Evolutionary conservation across 2,888 invertebrate species (phyloP).

Genomic region (Lottia scabra): DNA sequence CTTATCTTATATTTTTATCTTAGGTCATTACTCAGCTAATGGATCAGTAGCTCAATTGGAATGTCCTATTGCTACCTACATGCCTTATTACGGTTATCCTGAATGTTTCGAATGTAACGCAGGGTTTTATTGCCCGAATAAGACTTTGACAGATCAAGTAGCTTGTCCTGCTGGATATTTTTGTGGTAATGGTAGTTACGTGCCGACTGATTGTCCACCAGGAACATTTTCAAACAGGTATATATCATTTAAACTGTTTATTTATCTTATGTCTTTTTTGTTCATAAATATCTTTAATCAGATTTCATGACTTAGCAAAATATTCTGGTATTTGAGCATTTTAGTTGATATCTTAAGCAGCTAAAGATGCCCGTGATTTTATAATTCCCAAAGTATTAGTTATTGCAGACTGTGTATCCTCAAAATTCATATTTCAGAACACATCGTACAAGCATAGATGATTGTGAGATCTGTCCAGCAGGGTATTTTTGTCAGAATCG

Average conservation of each 20-base stretch:
- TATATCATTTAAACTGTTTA: slow-evolving; percentile 27
- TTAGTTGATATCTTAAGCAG: no score
- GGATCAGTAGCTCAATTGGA: slow-evolving; percentile 57
- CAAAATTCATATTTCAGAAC: slow-evolving; percentile 34
- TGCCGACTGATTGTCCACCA: slow-evolving; percentile 59
- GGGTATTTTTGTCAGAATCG: slow-evolving; percentile 63
- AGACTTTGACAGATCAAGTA: slow-evolving; percentile 56
- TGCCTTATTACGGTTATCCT: slow-evolving; percentile 49
- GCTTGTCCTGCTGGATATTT: slow-evolving; percentile 61
- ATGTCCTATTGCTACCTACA: slow-evolving; percentile 60
- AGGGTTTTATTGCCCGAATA: slow-evolving; percentile 63
- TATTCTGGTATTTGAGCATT: no score
- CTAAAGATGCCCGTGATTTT: no score
- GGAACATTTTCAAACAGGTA: slow-evolving; percentile 63
- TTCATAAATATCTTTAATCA: no score
- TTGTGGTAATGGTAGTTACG: slow-evolving; percentile 59
- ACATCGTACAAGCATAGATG: slow-evolving; percentile 35
- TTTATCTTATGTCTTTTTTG: neutral
- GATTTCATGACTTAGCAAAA: no score
- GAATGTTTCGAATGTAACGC: slow-evolving; percentile 58
- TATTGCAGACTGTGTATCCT: neutral
- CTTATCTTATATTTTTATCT: slow-evolving; percentile 5
- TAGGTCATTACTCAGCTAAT: slow-evolving; percentile 61
- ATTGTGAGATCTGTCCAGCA: slow-evolving; percentile 59
- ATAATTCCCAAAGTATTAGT: no score